Evolutionary conservation across 2,888 invertebrate species (phyloP).

Genomic region (Drosophila borealis): DNA sequence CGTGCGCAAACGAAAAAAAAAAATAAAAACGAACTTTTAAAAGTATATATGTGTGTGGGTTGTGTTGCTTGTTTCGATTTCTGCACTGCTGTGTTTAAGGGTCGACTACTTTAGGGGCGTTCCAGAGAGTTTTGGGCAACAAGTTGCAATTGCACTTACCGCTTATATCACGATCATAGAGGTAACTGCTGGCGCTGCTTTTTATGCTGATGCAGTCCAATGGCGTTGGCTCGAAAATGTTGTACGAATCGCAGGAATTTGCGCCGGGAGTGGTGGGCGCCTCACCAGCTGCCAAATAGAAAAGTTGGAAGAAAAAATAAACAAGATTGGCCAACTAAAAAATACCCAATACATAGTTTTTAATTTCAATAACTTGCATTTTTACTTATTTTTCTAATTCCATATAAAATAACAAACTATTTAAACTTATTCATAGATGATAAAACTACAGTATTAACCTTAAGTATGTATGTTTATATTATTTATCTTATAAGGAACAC

Average conservation of each 20-base stretch:
- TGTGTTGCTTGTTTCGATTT: constrained; percentile 65
- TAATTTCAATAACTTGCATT: too few relatives aligned
- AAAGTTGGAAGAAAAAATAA: constrained; percentile 10
- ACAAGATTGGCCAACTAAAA: not conserved
- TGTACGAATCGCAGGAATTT: constrained; percentile 63
- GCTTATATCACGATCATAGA: constrained; percentile 65
- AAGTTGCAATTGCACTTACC: constrained; percentile 53
- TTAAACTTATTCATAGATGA: too few relatives aligned
- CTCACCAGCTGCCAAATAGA: constrained; percentile 15
- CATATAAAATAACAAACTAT: too few relatives aligned
- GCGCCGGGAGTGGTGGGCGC: constrained; percentile 56
- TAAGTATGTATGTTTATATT: too few relatives aligned
- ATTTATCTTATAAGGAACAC: too few relatives aligned
- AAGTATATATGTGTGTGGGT: constrained; percentile 35
- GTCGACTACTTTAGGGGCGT: constrained; percentile 73
- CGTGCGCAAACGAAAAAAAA: constrained; percentile 42
- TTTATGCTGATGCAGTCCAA: constrained; percentile 71
- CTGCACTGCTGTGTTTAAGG: constrained; percentile 74
- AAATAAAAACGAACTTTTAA: not conserved
- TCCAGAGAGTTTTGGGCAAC: constrained; percentile 27
- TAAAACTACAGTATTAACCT: too few relatives aligned
- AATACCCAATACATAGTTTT: not conserved
- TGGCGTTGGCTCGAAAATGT: constrained; percentile 71
- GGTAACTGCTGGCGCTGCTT: constrained; percentile 71
- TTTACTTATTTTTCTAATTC: too few relatives aligned